Conservation (phyloP, 2,113 vertebrate species). For the Pavo muticus region DNA sequence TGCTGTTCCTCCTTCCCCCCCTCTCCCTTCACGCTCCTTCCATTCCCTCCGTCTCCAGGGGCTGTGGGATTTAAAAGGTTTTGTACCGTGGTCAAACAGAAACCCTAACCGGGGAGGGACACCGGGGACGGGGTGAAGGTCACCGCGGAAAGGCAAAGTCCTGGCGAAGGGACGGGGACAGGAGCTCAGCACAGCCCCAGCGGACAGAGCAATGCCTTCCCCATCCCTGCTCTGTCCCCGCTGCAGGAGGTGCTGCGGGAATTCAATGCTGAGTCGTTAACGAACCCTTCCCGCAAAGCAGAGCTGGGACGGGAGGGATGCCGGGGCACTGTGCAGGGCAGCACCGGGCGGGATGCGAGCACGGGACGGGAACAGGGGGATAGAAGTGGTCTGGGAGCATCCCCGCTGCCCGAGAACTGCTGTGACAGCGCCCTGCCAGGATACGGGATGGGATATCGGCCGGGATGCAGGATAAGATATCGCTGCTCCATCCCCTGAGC, state of each 20-base stretch:
- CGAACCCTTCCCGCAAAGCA: neutral
- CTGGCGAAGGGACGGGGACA: neutral
- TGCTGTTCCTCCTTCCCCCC: neutral
- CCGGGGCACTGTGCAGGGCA: neutral
- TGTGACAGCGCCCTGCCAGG: neutral
- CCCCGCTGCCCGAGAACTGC: neutral
- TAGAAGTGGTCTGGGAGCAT: neutral
- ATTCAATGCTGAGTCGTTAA: neutral
- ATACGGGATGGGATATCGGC: neutral
- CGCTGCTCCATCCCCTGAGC: neutral
- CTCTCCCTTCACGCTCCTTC: neutral
- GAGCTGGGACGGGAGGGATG: neutral
- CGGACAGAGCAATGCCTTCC: neutral
- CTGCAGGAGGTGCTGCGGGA: neutral
- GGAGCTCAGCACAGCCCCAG: neutral
- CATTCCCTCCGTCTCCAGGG: neutral
- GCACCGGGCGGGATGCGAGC: fast-evolving
- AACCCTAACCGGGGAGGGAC: conserved; percentile 20
- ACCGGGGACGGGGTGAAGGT: neutral
- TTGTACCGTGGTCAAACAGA: neutral
- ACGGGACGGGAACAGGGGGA: neutral
- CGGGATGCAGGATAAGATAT: neutral
- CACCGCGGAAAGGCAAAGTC: neutral
- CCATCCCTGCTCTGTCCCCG: too few relatives aligned
- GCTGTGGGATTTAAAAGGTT: conserved; percentile 38